A percentile compares a stretch with the other conserved stretches of the same genome.
Evolutionary conservation across 2,888 invertebrate genomes (phyloP).

Genomic region (Thecocarcelia acutangulata): DNA sequence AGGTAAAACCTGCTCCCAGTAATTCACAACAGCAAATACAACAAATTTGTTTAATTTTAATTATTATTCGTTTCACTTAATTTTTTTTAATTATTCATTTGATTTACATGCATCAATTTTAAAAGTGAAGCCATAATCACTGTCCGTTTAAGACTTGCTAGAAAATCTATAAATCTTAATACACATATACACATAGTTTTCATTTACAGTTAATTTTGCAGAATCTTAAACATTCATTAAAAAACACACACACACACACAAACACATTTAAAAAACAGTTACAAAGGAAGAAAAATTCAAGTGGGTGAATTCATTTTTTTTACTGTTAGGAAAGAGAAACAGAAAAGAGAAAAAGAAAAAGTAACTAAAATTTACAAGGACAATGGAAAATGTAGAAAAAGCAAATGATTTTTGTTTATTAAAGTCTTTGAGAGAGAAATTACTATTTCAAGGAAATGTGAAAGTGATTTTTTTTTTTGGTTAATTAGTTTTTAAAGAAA

Average conservation of each 20-base stretch:
- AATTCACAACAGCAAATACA: too few relatives aligned
- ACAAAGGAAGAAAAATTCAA: conserved; percentile 18
- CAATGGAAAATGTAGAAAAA: conserved; percentile 22
- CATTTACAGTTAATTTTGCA: not conserved
- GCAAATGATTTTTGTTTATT: conserved; percentile 8
- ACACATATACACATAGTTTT: not conserved
- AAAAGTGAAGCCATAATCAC: too few relatives aligned
- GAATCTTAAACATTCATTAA: not conserved
- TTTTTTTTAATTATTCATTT: too few relatives aligned
- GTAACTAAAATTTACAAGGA: conserved; percentile 30
- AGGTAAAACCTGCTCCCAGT: too few relatives aligned
- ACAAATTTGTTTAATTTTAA: too few relatives aligned
- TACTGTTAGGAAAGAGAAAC: not conserved
- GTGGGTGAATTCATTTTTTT: not conserved
- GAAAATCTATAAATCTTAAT: conserved; percentile 8
- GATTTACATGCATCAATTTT: too few relatives aligned
- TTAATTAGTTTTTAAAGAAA: not conserved
- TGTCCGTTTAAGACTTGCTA: too few relatives aligned
- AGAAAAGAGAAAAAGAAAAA: not conserved
- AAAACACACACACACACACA: conserved; percentile 8
- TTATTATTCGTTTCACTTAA: too few relatives aligned
- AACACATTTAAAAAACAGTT: not conserved
- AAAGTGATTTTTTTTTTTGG: not conserved
- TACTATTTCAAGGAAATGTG: conserved; percentile 12
- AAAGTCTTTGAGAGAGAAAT: conserved; percentile 12